Conservation (phyloP, 1,140 invertebrate species). For the Scaptomyza montana region DNA sequence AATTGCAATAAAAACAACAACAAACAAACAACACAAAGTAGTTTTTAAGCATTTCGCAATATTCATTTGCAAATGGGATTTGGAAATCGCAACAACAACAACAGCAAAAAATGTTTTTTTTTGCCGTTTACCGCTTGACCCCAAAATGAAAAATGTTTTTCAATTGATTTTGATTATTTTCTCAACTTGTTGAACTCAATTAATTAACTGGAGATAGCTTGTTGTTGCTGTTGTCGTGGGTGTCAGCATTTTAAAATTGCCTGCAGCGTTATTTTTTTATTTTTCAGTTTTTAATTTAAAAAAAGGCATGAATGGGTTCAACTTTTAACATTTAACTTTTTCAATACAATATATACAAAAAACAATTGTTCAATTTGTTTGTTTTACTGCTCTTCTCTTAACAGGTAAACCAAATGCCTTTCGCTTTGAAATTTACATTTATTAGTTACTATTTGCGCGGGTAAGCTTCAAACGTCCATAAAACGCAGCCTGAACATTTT, state of each 20-base stretch:
- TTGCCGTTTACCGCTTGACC: conserved; percentile 56
- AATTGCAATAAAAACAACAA: conserved; percentile 44
- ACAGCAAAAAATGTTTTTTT: neutral
- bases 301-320: neutral
- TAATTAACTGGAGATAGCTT: conserved; percentile 76
- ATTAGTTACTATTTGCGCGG: neutral
- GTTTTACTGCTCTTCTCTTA: conserved; percentile 8
- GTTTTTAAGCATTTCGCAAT: conserved; percentile 66
- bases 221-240: conserved; percentile 47
- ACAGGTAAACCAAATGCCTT: conserved; percentile 24
- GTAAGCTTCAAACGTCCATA: conserved; percentile 37
- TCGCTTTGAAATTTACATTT: neutral
- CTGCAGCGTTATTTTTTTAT: neutral
- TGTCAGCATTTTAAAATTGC: conserved; percentile 63
- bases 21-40: conserved; percentile 15
- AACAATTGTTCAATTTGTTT: conserved; percentile 6
- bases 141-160: conserved; percentile 50
- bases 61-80: conserved; percentile 43
- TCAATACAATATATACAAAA: neutral
- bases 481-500: conserved; percentile 56
- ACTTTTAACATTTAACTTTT: conserved; percentile 1
- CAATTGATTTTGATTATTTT: conserved; percentile 80
- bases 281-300: no score
- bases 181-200: conserved; percentile 78
- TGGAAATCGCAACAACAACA: conserved; percentile 47